phyloP scores from a whole-genome alignment of 2,888 invertebrate species.

The Pollenia amentaria region DNA sequence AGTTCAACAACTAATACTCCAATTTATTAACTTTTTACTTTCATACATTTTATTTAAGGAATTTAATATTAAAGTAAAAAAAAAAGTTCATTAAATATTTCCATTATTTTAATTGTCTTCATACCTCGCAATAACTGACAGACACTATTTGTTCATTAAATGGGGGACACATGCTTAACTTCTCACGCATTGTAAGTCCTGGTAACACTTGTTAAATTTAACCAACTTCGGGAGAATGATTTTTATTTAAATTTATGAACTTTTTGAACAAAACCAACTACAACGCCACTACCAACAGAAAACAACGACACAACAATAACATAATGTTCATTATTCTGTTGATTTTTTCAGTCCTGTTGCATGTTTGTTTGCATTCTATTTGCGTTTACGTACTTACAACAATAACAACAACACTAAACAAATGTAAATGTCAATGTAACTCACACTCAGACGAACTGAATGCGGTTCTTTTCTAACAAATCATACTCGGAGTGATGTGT shows the following conservation, averaged over 20 bases:
- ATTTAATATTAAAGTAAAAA: too few relatives aligned
- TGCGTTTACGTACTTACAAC: slow-evolving; percentile 17
- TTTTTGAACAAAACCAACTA: slow-evolving; percentile 53
- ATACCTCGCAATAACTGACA: background rate
- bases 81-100: background rate
- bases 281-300: slow-evolving; percentile 38
- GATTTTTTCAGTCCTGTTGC: slow-evolving; percentile 64
- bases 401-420: slow-evolving; percentile 45
- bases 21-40: too few relatives aligned
- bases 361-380: slow-evolving; percentile 61
- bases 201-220: slow-evolving; percentile 45
- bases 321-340: slow-evolving; percentile 49
- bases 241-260: slow-evolving; percentile 68
- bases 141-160: background rate
- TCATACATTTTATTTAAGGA: too few relatives aligned
- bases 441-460: slow-evolving; percentile 30
- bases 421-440: slow-evolving; percentile 69
- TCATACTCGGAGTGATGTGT: slow-evolving; percentile 39
- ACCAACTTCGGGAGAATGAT: slow-evolving; percentile 52
- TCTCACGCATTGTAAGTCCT: slow-evolving; percentile 64
- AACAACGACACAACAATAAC: slow-evolving; percentile 19
- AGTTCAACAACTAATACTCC: too few relatives aligned
- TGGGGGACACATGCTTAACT: slow-evolving; percentile 56
- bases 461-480: slow-evolving; percentile 52
- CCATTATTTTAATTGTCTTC: slow-evolving; percentile 10